These are phyloP conservation scores for Onthophagus sagittarius DNA, from an alignment of 2,888 invertebrate genomes.

Conservation along the genomic window DNA sequence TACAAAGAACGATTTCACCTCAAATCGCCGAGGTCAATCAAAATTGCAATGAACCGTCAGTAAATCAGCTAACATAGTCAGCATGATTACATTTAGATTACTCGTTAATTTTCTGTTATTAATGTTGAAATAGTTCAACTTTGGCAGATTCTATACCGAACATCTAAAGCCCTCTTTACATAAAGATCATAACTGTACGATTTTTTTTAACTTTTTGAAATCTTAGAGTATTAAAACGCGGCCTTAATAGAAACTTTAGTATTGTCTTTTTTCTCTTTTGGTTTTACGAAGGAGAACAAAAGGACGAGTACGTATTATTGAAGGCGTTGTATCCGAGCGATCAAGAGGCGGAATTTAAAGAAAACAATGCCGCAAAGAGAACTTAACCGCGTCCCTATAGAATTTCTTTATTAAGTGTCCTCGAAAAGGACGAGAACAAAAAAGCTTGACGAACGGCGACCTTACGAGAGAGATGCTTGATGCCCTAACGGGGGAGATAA, in stretches of 20 bases:
- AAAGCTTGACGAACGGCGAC: neutral
- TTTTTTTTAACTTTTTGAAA: too few relatives aligned
- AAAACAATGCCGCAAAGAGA: slow-evolving; percentile 3
- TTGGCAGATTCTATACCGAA: too few relatives aligned
- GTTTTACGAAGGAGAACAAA: neutral
- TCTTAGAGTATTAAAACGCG: too few relatives aligned
- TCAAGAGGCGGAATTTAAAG: slow-evolving; percentile 5
- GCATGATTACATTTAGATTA: too few relatives aligned
- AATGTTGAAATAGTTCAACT: too few relatives aligned
- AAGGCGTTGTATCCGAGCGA: neutral
- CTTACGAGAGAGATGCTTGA: neutral
- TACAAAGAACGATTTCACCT: too few relatives aligned
- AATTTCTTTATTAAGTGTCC: slow-evolving; percentile 14
- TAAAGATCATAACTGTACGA: too few relatives aligned
- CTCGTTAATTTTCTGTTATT: too few relatives aligned
- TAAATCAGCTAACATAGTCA: too few relatives aligned
- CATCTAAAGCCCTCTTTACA: too few relatives aligned
- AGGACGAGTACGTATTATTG: neutral
- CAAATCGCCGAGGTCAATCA: too few relatives aligned
- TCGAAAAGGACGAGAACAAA: slow-evolving; percentile 2
- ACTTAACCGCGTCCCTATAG: slow-evolving; percentile 9
- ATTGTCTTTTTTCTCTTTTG: neutral
- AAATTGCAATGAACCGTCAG: too few relatives aligned
- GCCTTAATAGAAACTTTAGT: neutral
- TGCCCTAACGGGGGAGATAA: neutral